Evolutionary conservation across 2,888 invertebrate species (phyloP), one percentile per base, ranked within the genome.

Genomic region (Diplolepis rosae): DNA sequence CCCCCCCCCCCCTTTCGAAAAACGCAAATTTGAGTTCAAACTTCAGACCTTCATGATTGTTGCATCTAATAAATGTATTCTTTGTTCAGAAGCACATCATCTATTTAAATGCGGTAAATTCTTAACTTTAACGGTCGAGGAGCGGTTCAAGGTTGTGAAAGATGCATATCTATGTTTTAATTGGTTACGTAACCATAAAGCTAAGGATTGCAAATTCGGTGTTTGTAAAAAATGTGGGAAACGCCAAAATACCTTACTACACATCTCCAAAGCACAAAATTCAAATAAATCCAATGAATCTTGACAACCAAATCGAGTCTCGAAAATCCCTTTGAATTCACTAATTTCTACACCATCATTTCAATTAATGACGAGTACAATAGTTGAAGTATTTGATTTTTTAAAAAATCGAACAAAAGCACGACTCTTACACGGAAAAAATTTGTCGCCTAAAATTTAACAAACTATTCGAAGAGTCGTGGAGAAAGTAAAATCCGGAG

Each of bases 161-260:
- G 13, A 4, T 5, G 35, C 35, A 9, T 35, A 9, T 0, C 11
- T 35, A 2, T 35, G 35, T 11, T 35, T 35, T 0, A 35, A 35
- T 35, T 9, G 35, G 2, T 35, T 35, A 9, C 4, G 35, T 11
- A 35, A 35, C 13, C 35, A 35, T 35, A 11, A 9, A 5, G 9
- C 35, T 35, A 35, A 35, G 13, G 35, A 35, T 4, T 35, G 4
- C 5, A 35, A 35, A 9, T 35, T 35, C 9, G 35, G 35, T 11
- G 13, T 2, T 35, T 35, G 35, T 2, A 35, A 35, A 35, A 35
- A 35, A 35, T 35, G 35, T 2, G 82, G 2, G n/a, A n/a, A 42
- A 13, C n/a, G 15, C 15, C 66, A 66, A 5, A 70, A 66, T 13
- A 70, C 66, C 1, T 52, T 70, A n/a, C n/a, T 66, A 13, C 66